phyloP scores from a whole-genome alignment of 1,140 invertebrate genomes.

The Pseudoatta argentina region DNA sequence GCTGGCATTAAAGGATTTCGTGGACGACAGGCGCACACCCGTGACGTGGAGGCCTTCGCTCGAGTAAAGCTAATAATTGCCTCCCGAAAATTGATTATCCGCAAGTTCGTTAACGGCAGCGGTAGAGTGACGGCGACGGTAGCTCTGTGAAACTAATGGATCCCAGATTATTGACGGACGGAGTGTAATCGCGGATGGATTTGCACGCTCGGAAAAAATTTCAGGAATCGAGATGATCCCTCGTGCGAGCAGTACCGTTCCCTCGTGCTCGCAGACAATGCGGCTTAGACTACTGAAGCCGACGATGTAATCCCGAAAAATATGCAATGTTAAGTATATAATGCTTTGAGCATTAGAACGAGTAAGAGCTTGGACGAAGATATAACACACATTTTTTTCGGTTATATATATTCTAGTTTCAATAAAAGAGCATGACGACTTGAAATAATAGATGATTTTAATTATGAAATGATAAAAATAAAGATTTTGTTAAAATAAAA shows the following conservation, averaged over 20 bases:
- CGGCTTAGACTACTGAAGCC: background rate
- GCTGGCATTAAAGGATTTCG: slow-evolving; percentile 52
- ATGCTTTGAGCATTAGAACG: background rate
- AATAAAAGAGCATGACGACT: background rate
- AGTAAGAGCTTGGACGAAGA: background rate
- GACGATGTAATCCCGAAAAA: slow-evolving; percentile 18
- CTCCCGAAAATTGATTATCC: slow-evolving; percentile 77
- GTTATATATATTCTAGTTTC: background rate
- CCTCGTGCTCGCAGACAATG: background rate
- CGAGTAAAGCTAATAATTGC: slow-evolving; percentile 78
- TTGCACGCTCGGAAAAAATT: slow-evolving; percentile 29
- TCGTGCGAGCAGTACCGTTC: background rate
- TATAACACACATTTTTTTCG: background rate
- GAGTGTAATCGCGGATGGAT: slow-evolving; percentile 57
- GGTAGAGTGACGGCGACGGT: background rate
- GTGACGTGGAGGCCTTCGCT: slow-evolving; percentile 20
- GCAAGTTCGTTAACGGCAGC: slow-evolving; percentile 75
- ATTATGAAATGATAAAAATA: background rate
- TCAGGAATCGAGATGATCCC: background rate
- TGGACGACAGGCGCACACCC: slow-evolving; percentile 18
- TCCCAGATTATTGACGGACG: slow-evolving; percentile 73
- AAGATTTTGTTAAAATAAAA: background rate
- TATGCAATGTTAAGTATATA: slow-evolving; percentile 20
- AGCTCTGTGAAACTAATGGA: slow-evolving; percentile 73
- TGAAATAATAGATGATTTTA: background rate